Evolutionary conservation across 2,113 vertebrate species (phyloP), one percentile per base, ranked within the genome.

Genomic region (Camelus bactrianus): DNA sequence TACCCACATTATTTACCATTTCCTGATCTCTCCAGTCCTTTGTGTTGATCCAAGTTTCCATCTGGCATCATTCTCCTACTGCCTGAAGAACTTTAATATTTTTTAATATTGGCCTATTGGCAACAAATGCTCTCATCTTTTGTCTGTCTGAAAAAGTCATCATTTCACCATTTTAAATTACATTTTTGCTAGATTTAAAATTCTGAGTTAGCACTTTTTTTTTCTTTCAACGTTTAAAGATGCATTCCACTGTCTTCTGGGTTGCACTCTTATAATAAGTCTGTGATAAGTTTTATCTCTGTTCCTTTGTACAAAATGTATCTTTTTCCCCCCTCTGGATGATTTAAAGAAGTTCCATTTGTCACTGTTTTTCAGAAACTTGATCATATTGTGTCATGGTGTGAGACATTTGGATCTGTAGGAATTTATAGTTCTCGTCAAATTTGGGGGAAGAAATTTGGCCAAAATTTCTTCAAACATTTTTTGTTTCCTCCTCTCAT

Each of bases 71-170:
- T 76, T 93, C 96, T 76, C 87, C 42, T 85, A 17, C 32, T 86
- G 83, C 60, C 73, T 65, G 42, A 82, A 85, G 75, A 77, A 77
- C 72, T 82, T 75, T n/a, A 70, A 80, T 65, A 38, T 62, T 81
- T 97, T 94, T 77, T 38, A 93, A 89, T 42, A 48, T 48, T 64
- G 67, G 35, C n/a, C 20, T 81, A 5, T 42, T 89, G 90, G 70
- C 82, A 96, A 81, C 77, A 54, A 62, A 42, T 56, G 28, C 48
- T 58, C 56, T 85, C 83, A 85, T 91, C 82, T 93, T 95, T 79
- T 73, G 70, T 77, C 89, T 88, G 65, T 95, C 87, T 93, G 93
- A 76, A 93, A 97, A 97, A 96, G 35, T 50, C 64, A 97, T 92
- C 60, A 93, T 93, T 93, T 89, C 54, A 76, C 76, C 64, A 82